Base-by-base conservation (phyloP, 2,797 vertebrate species). In the Sylvia borin region DNA sequence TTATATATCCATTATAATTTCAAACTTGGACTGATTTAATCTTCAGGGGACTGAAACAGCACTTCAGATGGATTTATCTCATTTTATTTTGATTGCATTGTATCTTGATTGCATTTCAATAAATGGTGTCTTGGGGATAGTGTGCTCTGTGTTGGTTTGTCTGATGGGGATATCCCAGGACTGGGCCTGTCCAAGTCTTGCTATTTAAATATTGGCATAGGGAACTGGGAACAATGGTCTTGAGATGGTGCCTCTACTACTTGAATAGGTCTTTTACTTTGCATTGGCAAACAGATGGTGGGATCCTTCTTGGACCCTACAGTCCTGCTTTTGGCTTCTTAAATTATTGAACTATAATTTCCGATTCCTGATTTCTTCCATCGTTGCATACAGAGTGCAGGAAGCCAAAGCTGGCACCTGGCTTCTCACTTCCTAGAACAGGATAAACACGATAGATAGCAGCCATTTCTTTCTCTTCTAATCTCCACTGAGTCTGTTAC, bases 381-480 rank as follows among this genome's bases (percentile, higher is more conserved):
- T 42, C 7, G 13, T 24, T 55, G 24, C 11, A 26, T 32, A 22
- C 25, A 42, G 15, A 71, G 19, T 45, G 13, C 12, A 40, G 67
- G 13, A 82, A 79, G 16, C 2, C 55, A n/a, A 50, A 3, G 1
- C 17, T 67, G 22, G 8, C 16, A 85, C 7, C 3, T 1, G 1
- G 15, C 2, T 70, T 79, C 22, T 45, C 17, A 18, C 74, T 93
- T 82, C 32, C 47, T 78, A 34, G 12, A 53, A 22, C 0, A 54
- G 5, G 7, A 66, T 15, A 78, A 87, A 31, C 16, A 19, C 3
- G 2, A 21, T 9, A 50, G 34, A 22, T 6, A 57, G 10, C 16
- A 67, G 5, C 5, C 10, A 5, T 91, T 51, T 68, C 25, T 53
- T 70, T 84, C 40, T 73, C 48, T 70, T 84, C 40, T 73, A 10